phyloP scores from a whole-genome alignment of 1,140 invertebrate species.

The Heliothis virescens region DNA sequence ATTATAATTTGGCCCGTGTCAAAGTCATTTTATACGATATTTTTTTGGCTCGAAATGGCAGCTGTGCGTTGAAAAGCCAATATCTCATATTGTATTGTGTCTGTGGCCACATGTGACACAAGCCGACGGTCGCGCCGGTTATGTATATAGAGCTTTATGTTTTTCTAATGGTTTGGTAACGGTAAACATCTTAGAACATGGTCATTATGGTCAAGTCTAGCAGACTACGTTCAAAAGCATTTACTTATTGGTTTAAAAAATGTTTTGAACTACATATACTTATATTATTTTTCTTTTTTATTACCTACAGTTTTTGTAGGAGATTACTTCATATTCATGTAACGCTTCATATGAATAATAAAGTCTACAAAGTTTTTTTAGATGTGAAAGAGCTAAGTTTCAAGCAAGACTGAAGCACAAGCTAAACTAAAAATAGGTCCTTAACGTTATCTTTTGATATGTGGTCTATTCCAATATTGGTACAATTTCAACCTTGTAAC shows the following conservation, averaged over 20 bases:
- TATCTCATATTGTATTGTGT: constrained; percentile 60
- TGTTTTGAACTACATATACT: not conserved
- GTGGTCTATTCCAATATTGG: too few relatives aligned
- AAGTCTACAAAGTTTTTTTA: too few relatives aligned
- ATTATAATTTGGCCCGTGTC: constrained; percentile 59
- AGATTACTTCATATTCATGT: too few relatives aligned
- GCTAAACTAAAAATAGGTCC: too few relatives aligned
- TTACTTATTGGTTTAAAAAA: not conserved
- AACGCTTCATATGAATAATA: too few relatives aligned
- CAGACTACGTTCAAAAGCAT: not conserved
- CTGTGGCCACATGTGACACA: constrained; percentile 59
- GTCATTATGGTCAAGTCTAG: too few relatives aligned
- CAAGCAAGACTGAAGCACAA: too few relatives aligned
- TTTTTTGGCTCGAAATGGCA: constrained; percentile 48
- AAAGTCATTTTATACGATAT: constrained; percentile 50
- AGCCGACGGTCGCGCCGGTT: constrained; percentile 19
- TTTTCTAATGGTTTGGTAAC: not conserved
- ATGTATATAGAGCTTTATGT: constrained; percentile 5
- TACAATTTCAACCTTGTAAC: too few relatives aligned
- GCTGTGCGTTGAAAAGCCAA: constrained; percentile 54
- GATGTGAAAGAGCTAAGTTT: too few relatives aligned
- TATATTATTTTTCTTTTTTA: too few relatives aligned
- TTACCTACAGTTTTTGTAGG: not conserved
- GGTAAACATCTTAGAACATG: not conserved
- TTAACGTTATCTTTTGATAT: too few relatives aligned